A percentile compares a stretch with the other conserved stretches of the same genome.
These are phyloP conservation scores for Sceliomorpha sp. DNA, from an alignment of 2,888 invertebrate species.

Conservation along the genomic window DNA sequence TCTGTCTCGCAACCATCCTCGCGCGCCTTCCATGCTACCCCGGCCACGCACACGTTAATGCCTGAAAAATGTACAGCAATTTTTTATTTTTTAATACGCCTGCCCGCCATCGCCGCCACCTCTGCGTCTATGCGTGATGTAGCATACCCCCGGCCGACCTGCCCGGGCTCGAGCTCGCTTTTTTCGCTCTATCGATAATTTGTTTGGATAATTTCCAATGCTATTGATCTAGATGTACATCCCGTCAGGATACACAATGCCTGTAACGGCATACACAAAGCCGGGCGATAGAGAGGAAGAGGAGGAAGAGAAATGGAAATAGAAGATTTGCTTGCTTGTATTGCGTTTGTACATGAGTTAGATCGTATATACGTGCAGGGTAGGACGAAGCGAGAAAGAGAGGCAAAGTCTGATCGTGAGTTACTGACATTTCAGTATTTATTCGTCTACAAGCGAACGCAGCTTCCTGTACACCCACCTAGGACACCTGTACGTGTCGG, in stretches of 20 bases:
- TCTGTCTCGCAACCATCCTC: slow-evolving; percentile 37
- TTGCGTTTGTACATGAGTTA: slow-evolving; percentile 71
- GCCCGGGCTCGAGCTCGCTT: slow-evolving; percentile 62
- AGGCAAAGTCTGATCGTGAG: slow-evolving; percentile 70
- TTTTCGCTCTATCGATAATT: slow-evolving; percentile 78
- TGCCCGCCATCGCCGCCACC: slow-evolving; percentile 56
- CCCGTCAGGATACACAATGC: slow-evolving; percentile 77
- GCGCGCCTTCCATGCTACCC: slow-evolving; percentile 54
- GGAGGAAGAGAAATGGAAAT: slow-evolving; percentile 50
- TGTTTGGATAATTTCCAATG: slow-evolving; percentile 81
- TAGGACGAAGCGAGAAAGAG: slow-evolving; percentile 27
- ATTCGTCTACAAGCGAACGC: slow-evolving; percentile 70
- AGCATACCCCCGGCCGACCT: slow-evolving; percentile 69
- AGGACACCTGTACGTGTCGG: slow-evolving; percentile 57
- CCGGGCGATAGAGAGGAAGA: slow-evolving; percentile 53
- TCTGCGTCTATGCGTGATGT: slow-evolving; percentile 76
- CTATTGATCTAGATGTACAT: slow-evolving; percentile 80
- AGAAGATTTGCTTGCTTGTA: slow-evolving; percentile 48
- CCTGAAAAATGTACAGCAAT: slow-evolving; percentile 79
- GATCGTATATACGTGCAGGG: slow-evolving; percentile 48
- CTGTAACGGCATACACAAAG: slow-evolving; percentile 58
- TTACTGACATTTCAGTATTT: slow-evolving; percentile 78
- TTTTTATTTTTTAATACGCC: slow-evolving; percentile 80
- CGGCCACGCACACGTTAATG: slow-evolving; percentile 63
- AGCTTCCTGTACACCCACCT: slow-evolving; percentile 67